Percentiles rank a stretch among this genome's conserved stretches.
phyloP scores from a whole-genome alignment of 2,888 invertebrate species.

The Sepioteuthis lessoniana region DNA sequence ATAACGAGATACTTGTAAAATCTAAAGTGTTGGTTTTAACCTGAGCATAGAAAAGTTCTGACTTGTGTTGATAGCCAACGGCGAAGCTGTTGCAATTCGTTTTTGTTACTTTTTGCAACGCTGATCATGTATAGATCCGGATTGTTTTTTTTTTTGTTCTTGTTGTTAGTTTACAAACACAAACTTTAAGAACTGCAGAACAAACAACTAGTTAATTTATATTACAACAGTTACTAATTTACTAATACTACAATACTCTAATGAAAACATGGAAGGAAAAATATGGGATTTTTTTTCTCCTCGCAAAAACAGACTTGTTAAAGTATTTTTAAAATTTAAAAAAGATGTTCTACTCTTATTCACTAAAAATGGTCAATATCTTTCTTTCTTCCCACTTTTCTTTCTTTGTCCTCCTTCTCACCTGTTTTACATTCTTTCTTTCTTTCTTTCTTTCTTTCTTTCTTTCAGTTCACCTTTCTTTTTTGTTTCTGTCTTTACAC shows the following conservation, averaged over 20 bases:
- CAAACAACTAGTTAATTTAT: background rate
- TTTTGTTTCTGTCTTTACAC: no score
- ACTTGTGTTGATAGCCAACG: background rate
- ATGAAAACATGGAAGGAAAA: background rate
- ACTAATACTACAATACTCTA: background rate
- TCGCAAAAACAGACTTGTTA: background rate
- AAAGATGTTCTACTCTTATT: background rate
- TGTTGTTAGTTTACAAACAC: background rate
- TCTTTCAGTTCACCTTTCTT: no score
- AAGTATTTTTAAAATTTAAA: no score
- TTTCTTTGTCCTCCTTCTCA: background rate
- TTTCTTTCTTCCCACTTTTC: background rate
- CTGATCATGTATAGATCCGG: background rate
- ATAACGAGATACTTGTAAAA: background rate
- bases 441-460: background rate
- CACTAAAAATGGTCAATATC: background rate
- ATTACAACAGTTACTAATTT: background rate
- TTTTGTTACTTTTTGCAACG: background rate
- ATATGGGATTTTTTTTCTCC: background rate
- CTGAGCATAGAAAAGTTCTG: background rate
- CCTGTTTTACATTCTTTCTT: background rate
- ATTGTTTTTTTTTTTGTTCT: no score
- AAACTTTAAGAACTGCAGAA: background rate
- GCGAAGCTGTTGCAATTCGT: background rate
- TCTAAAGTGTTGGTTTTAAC: background rate